These are phyloP conservation scores for Copidosoma aretas DNA, from an alignment of 2,888 invertebrate species.

Conservation along the genomic window DNA sequence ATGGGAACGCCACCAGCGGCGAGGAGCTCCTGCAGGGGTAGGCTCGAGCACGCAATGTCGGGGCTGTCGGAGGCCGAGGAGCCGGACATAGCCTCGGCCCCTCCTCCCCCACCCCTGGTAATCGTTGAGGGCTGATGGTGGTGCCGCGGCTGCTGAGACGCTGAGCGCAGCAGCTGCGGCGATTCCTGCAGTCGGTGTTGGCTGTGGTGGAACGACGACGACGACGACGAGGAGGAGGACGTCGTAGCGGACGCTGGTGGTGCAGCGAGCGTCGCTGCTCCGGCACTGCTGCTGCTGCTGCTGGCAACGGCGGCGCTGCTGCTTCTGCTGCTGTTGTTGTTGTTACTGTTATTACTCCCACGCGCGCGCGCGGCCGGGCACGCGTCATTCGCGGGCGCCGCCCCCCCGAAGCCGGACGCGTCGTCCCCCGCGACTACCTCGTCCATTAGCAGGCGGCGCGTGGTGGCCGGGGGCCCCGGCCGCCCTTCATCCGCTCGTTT, in stretches of 20 bases:
- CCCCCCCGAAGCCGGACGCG: constrained; percentile 61
- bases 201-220: constrained; percentile 50
- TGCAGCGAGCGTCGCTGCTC: constrained; percentile 42
- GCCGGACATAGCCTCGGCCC: constrained; percentile 59
- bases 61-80: constrained; percentile 62
- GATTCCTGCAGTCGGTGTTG: constrained; percentile 49
- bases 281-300: constrained; percentile 53
- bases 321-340: constrained; percentile 61
- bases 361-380: constrained; percentile 39
- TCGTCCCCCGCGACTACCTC: constrained; percentile 51
- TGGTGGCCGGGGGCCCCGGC: constrained; percentile 4
- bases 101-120: constrained; percentile 42
- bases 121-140: constrained; percentile 53
- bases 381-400: constrained; percentile 50
- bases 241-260: constrained; percentile 46
- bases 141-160: constrained; percentile 53
- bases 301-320: constrained; percentile 42
- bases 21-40: constrained; percentile 61
- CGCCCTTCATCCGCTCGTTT: background rate
- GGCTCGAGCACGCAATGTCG: constrained; percentile 61
- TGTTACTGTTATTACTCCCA: constrained; percentile 58
- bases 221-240: constrained; percentile 54
- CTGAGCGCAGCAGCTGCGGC: constrained; percentile 58
- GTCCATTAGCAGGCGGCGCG: constrained; percentile 48
- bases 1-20: constrained; percentile 61